Base-by-base conservation (phyloP, 2,888 invertebrate species). In the Hirtodrosophila alboralis region DNA sequence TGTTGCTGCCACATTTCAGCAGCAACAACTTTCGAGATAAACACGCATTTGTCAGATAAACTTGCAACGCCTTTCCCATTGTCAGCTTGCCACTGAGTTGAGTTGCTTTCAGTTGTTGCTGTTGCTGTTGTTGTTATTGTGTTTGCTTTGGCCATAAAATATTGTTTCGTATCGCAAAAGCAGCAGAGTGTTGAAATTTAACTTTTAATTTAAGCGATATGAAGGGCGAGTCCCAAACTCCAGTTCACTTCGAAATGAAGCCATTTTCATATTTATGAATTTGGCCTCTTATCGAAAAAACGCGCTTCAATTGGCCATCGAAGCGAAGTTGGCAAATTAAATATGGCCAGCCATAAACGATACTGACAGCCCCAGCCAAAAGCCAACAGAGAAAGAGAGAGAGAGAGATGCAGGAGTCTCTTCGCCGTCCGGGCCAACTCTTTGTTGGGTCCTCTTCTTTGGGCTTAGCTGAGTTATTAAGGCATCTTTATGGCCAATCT, bases 401-500 rank as follows among this genome's bases (percentile, higher is more conserved):
- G n/a, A n/a, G n/a, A n/a, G n/a, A n/a, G n/a, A n/a, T n/a, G 18
- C 18, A 21, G 18, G 18, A 21, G 18, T n/a, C n/a, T n/a, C n/a
- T n/a, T n/a, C n/a, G n/a, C n/a, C n/a, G n/a, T n/a, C n/a, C n/a
- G n/a, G n/a, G n/a, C n/a, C n/a, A n/a, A n/a, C n/a, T n/a, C n/a
- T n/a, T n/a, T n/a, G n/a, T n/a, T n/a, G n/a, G 45, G 52, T 52
- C 52, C 43, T 57, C 43, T 61, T 53, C 75, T n/a, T n/a, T n/a
- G n/a, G 67, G 77, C 87, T 84, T 81, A 86, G 86, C 84, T 88
- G 86, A 88, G 87, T 88, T 88, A 87, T 88, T 87, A 88, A 88
- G 86, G 87, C 87, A 87, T 86, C 88, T 88, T 88, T 87, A 88
- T 88, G 75, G 86, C 77, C 83, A 80, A 86, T 88, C 88, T 86